These are phyloP conservation scores for Melanerpes formicivorus DNA, from an alignment of 2,113 vertebrate species.

Conservation along the genomic window DNA sequence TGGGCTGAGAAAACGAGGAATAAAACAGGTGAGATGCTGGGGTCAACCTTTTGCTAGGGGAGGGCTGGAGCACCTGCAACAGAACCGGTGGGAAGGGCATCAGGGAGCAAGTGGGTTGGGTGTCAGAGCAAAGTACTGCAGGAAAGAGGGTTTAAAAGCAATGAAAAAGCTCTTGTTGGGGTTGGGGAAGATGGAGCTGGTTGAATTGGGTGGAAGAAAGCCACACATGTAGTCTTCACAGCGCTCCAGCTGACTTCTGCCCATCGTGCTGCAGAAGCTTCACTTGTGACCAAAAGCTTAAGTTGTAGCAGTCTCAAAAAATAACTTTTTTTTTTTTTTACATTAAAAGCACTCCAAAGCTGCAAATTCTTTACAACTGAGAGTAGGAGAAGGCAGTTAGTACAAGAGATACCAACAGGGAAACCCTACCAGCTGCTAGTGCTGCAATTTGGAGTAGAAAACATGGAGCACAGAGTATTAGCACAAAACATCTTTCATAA, in stretches of 20 bases:
- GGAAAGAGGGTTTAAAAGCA: background rate
- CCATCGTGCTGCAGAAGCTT: background rate
- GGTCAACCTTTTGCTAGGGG: background rate
- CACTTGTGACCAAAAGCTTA: background rate
- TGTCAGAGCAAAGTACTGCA: background rate
- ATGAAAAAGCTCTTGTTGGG: background rate
- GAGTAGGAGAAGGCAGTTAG: conserved; percentile 62
- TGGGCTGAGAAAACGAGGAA: background rate
- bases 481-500: conserved; percentile 56
- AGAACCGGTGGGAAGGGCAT: conserved; percentile 48
- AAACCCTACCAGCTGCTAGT: conserved; percentile 65
- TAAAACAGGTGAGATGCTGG: conserved; percentile 43
- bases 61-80: conserved; percentile 62
- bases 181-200: background rate
- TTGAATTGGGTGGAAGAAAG: background rate
- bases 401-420: conserved; percentile 48
- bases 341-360: background rate
- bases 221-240: background rate
- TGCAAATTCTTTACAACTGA: conserved; percentile 24
- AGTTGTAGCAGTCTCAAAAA: conserved; percentile 33
- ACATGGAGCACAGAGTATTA: conserved; percentile 60
- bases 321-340: too few species aligned
- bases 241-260: background rate
- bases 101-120: background rate
- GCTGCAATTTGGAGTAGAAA: conserved; percentile 55